phyloP scores from a whole-genome alignment of 2,888 invertebrate genomes.

The Apamea sordens region DNA sequence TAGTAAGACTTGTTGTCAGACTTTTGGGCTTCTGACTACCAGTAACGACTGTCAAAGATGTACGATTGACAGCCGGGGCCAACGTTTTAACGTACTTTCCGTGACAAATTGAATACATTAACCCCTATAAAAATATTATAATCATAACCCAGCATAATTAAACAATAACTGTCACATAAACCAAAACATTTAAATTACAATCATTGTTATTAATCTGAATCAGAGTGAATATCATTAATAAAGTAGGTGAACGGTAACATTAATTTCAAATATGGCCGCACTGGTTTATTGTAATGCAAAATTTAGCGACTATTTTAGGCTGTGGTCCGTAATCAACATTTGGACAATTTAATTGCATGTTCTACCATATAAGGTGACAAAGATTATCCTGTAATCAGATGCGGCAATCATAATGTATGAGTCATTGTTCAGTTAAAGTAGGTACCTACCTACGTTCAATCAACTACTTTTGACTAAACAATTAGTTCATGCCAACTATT shows the following conservation, averaged over 20 bases:
- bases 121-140: slow-evolving; percentile 7
- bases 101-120: not conserved
- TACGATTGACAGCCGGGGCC: not conserved
- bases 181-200: slow-evolving; percentile 19
- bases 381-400: slow-evolving; percentile 23
- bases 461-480: not conserved
- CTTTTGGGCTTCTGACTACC: not conserved
- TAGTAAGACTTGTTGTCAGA: not conserved
- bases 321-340: slow-evolving; percentile 35
- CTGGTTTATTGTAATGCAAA: slow-evolving; percentile 37
- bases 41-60: not conserved
- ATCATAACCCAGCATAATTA: slow-evolving; percentile 8
- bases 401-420: not conserved
- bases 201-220: slow-evolving; percentile 12
- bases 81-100: not conserved
- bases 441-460: slow-evolving; percentile 2
- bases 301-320: slow-evolving; percentile 31
- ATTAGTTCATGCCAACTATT: not conserved
- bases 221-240: slow-evolving; percentile 13
- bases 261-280: slow-evolving; percentile 20
- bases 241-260: slow-evolving; percentile 17
- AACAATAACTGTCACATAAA: slow-evolving; percentile 25
- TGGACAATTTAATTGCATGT: slow-evolving; percentile 42
- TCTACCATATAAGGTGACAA: not conserved
- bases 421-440: not conserved